A percentile compares a stretch with the other conserved stretches of the same genome.
phyloP scores from a whole-genome alignment of 2,113 vertebrate species.

The Lynx canadensis region DNA sequence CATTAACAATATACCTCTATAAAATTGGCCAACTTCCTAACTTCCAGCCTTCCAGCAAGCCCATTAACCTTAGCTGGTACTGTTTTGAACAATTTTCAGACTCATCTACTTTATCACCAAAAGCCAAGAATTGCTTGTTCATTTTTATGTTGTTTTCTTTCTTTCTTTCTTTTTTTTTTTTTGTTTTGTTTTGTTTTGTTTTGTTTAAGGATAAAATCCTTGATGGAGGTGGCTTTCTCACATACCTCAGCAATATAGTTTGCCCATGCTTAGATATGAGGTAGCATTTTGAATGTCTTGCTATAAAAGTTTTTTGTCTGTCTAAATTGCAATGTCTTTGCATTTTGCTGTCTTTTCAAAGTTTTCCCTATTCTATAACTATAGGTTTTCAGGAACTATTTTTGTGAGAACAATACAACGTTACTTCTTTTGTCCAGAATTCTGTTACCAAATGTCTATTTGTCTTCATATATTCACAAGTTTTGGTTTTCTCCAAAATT shows the following conservation, averaged over 20 bases:
- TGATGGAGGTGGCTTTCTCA: slow-evolving; percentile 39
- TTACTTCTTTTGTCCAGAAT: not conserved
- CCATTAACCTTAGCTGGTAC: slow-evolving; percentile 45
- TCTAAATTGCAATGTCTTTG: slow-evolving; percentile 52
- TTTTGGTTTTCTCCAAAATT: not conserved
- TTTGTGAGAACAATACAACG: slow-evolving; percentile 4
- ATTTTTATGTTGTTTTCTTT: slow-evolving; percentile 59
- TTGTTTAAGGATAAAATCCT: slow-evolving; percentile 33
- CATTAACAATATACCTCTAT: not conserved
- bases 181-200: too few relatives aligned
- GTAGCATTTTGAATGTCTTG: slow-evolving; percentile 16
- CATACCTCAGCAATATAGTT: slow-evolving; percentile 50
- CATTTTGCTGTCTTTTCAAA: slow-evolving; percentile 58
- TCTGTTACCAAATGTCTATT: not conserved
- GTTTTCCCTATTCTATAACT: slow-evolving; percentile 29
- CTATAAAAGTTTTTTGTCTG: slow-evolving; percentile 24
- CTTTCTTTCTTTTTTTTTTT: not conserved
- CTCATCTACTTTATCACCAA: slow-evolving; percentile 58
- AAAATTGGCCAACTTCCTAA: slow-evolving; percentile 3
- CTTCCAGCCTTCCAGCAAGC: slow-evolving; percentile 23
- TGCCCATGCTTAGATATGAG: not conserved
- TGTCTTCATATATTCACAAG: not conserved
- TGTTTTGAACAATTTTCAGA: slow-evolving; percentile 61
- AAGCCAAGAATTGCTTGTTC: slow-evolving; percentile 47
- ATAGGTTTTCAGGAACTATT: slow-evolving; percentile 38